These are phyloP conservation scores for Tholera decimalis DNA, from an alignment of 2,888 invertebrate genomes.

Conservation along the genomic window DNA sequence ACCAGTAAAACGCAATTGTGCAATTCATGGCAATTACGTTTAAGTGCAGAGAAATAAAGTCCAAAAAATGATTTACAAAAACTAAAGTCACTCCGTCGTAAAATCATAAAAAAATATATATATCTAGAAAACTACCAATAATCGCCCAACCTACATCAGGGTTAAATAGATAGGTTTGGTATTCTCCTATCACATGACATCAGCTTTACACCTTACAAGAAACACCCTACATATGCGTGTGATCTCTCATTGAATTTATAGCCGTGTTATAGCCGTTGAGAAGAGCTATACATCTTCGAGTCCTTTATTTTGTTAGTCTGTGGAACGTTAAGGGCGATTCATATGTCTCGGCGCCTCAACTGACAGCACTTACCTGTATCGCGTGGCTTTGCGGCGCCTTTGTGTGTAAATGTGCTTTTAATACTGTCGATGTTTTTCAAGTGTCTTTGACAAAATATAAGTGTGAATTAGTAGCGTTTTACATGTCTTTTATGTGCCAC, in stretches of 20 bases:
- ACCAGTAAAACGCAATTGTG: too few species aligned
- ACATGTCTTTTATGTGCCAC: neutral
- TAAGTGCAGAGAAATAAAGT: too few species aligned
- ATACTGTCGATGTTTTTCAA: constrained; percentile 42
- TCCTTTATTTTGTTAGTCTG: constrained; percentile 47
- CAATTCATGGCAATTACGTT: too few species aligned
- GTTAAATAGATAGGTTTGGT: too few species aligned
- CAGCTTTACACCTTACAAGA: too few species aligned
- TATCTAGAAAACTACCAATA: too few species aligned
- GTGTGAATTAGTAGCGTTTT: constrained; percentile 2
- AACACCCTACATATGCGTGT: too few species aligned
- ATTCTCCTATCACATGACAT: too few species aligned
- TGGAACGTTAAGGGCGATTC: constrained; percentile 43
- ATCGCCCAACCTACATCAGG: too few species aligned
- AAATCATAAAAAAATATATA: too few species aligned
- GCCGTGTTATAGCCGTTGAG: constrained; percentile 22
- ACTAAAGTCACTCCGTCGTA: too few species aligned
- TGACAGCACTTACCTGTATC: neutral
- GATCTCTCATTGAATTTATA: constrained; percentile 45
- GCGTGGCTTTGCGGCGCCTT: constrained; percentile 19
- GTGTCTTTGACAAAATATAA: neutral
- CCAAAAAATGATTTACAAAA: too few species aligned
- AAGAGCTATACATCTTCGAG: constrained; percentile 30
- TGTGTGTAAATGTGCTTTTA: constrained; percentile 42
- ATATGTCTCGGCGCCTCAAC: constrained; percentile 25